Percentiles rank a stretch among this genome's conserved stretches.
These are phyloP conservation scores for Rhinichthys osculus DNA, from an alignment of 2,797 vertebrate species.

Conservation along the genomic window DNA sequence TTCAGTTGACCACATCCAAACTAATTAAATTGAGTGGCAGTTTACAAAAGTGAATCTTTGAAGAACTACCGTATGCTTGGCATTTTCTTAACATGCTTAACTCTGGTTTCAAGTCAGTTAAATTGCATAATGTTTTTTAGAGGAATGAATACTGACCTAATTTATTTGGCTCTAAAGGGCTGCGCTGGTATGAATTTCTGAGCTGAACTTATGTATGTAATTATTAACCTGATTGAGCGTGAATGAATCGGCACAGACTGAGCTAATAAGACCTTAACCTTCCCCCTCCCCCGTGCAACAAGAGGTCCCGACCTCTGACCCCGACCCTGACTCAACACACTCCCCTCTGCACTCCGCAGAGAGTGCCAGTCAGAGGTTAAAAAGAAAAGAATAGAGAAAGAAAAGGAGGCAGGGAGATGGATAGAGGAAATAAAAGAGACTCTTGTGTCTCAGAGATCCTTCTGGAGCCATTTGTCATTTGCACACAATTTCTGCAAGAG, in stretches of 20 bases:
- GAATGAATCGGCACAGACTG: slow-evolving; percentile 14
- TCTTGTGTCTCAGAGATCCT: background rate
- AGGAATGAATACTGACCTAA: slow-evolving; percentile 16
- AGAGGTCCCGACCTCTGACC: slow-evolving; percentile 37
- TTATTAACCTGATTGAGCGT: slow-evolving; percentile 14
- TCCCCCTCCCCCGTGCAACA: background rate
- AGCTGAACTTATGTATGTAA: background rate
- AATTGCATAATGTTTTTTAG: background rate
- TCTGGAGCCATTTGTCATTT: slow-evolving; percentile 34
- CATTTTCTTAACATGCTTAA: background rate
- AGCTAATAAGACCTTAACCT: slow-evolving; percentile 33
- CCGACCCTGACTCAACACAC: slow-evolving; percentile 1
- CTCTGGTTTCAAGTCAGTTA: background rate
- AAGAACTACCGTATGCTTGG: background rate
- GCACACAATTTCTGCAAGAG: slow-evolving; percentile 34
- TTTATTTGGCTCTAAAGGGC: background rate
- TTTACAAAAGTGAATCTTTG: background rate
- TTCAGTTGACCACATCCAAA: background rate
- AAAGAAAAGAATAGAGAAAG: slow-evolving; percentile 11
- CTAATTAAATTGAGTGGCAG: background rate
- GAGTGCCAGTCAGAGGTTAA: slow-evolving; percentile 2
- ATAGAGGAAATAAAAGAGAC: slow-evolving; percentile 32
- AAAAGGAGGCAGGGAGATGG: slow-evolving; percentile 1
- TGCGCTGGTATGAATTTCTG: slow-evolving; percentile 4
- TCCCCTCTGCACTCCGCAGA: background rate